These are phyloP conservation scores for Carollia perspicillata DNA, from an alignment of 2,113 vertebrate genomes.

Conservation along the genomic window DNA sequence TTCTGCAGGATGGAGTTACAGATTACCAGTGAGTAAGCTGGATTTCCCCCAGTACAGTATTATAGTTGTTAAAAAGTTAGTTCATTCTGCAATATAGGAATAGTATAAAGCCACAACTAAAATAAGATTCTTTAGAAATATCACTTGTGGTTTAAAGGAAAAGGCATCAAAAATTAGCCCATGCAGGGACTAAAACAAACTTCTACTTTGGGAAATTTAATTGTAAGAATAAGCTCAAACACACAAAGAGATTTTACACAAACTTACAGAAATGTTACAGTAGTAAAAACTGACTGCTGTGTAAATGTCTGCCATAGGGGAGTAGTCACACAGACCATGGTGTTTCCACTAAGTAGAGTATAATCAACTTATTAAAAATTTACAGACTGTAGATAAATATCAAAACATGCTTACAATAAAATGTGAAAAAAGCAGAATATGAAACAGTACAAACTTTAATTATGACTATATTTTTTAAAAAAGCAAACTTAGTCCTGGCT, in stretches of 20 bases:
- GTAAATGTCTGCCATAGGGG: background rate
- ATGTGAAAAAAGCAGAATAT: conserved; percentile 16
- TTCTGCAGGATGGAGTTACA: background rate
- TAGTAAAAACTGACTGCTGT: background rate
- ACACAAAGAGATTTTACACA: conserved; percentile 32
- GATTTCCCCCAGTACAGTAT: background rate
- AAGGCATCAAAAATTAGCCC: conserved; percentile 21
- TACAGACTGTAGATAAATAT: background rate
- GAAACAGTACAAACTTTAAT: background rate
- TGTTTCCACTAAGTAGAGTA: conserved; percentile 6
- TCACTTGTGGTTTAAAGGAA: background rate
- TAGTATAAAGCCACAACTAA: conserved; percentile 16
- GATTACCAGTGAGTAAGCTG: background rate
- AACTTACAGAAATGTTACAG: background rate
- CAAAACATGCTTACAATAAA: background rate
- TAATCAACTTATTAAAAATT: conserved; percentile 42
- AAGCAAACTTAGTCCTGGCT: background rate
- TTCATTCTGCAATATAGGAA: background rate
- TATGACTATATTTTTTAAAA: conserved; percentile 15
- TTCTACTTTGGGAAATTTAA: conserved; percentile 43
- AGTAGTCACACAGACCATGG: background rate
- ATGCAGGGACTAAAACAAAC: conserved; percentile 36
- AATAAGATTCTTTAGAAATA: conserved; percentile 26
- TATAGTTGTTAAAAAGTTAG: background rate
- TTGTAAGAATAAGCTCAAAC: conserved; percentile 8